Conservation (phyloP, 2,113 vertebrate species). For the Ceyx margarethae region DNA sequence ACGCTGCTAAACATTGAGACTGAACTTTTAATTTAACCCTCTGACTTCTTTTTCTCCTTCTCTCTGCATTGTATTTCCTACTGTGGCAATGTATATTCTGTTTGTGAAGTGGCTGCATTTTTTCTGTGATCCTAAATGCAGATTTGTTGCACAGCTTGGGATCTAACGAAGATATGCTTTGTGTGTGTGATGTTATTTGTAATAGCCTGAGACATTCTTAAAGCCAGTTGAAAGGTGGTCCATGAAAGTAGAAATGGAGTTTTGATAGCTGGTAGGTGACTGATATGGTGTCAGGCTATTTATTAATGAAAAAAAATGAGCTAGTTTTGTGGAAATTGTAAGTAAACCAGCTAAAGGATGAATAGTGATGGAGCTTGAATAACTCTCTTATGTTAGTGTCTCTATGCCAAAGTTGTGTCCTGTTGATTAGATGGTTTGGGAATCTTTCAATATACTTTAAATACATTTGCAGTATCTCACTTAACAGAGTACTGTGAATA, state of each 20-base stretch:
- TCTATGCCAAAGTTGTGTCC: background rate
- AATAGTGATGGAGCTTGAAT: background rate
- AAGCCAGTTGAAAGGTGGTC: background rate
- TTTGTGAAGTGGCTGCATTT: background rate
- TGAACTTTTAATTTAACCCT: slow-evolving; percentile 35
- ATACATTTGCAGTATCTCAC: background rate
- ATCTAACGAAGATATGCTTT: background rate
- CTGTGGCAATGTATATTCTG: background rate
- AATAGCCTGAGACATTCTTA: background rate
- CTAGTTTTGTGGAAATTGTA: background rate
- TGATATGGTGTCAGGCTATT: background rate
- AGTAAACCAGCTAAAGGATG: background rate
- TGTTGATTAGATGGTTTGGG: background rate
- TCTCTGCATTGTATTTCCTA: background rate
- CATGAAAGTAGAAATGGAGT: background rate
- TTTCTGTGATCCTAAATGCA: background rate
- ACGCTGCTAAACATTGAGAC: background rate
- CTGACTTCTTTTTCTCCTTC: background rate
- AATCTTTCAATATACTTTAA: background rate
- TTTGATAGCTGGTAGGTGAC: background rate
- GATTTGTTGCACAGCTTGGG: background rate
- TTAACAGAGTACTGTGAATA: background rate
- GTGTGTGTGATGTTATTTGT: background rate
- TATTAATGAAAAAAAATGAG: background rate
- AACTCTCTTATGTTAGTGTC: background rate